phyloP scores from a whole-genome alignment of 2,797 vertebrate genomes.

The Microctenopoma lineatum region DNA sequence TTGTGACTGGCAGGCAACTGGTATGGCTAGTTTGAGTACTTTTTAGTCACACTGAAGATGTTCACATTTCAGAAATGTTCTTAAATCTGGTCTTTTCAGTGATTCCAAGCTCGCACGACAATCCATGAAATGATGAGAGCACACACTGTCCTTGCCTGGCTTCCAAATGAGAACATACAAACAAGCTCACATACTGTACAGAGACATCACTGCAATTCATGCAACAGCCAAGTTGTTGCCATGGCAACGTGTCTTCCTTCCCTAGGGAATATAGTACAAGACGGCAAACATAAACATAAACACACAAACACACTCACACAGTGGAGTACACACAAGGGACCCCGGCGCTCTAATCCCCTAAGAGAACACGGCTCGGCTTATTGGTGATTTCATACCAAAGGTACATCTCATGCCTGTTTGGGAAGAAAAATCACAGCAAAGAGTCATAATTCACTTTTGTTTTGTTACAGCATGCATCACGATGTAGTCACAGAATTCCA shows the following conservation, averaged over 20 bases:
- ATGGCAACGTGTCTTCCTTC: slow-evolving; percentile 77
- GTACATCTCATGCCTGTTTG: slow-evolving; percentile 59
- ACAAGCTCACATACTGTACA: slow-evolving; percentile 28
- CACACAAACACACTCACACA: slow-evolving; percentile 37
- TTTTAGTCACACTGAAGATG: slow-evolving; percentile 28
- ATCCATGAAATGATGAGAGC: slow-evolving; percentile 56
- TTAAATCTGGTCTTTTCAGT: slow-evolving; percentile 35
- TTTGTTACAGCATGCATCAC: slow-evolving; percentile 43
- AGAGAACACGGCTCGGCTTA: slow-evolving; percentile 59
- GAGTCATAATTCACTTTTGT: slow-evolving; percentile 50
- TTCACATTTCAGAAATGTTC: slow-evolving; percentile 40
- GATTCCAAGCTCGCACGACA: slow-evolving; percentile 42
- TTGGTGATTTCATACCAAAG: slow-evolving; percentile 58
- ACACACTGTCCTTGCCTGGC: slow-evolving; percentile 68
- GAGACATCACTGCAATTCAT: slow-evolving; percentile 51
- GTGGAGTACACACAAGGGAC: slow-evolving; percentile 54
- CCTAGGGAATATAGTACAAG: slow-evolving; percentile 65
- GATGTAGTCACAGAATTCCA: slow-evolving; percentile 53
- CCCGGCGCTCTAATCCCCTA: slow-evolving; percentile 54
- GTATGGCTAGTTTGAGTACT: slow-evolving; percentile 17
- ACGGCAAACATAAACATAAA: slow-evolving; percentile 68
- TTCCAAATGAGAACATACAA: slow-evolving; percentile 45
- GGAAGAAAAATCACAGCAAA: slow-evolving; percentile 45
- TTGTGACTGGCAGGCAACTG: slow-evolving; percentile 20
- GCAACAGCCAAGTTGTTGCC: slow-evolving; percentile 72